Evolutionary conservation across 2,888 invertebrate species (phyloP).

Genomic region (Leucophenga maculata): DNA sequence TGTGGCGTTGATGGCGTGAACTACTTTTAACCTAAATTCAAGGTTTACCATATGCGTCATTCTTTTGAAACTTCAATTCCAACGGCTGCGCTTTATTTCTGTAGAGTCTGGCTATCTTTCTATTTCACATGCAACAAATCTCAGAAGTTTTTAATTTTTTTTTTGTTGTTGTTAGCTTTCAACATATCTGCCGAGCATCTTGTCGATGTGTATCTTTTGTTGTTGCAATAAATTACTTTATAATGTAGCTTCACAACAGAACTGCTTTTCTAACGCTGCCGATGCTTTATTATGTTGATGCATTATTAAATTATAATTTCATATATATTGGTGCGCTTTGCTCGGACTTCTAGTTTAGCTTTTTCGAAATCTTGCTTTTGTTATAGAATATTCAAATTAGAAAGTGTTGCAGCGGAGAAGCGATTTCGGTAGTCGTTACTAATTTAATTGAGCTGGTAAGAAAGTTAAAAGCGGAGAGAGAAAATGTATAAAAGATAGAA

Average conservation of each 20-base stretch:
- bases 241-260: conserved; percentile 7
- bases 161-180: conserved; percentile 16
- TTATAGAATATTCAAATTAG: not conserved
- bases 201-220: conserved; percentile 19
- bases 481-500: not conserved
- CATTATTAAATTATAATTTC: conserved; percentile 23
- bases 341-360: too few relatives aligned
- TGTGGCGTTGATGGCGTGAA: conserved; percentile 27
- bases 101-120: not conserved
- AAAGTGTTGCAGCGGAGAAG: conserved; percentile 7
- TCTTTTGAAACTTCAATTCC: not conserved
- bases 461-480: not conserved
- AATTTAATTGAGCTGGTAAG: conserved; percentile 12
- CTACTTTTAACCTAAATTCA: conserved; percentile 24
- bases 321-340: conserved; percentile 2
- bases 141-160: not conserved
- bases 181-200: not conserved
- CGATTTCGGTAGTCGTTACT: conserved; percentile 7
- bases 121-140: too few relatives aligned
- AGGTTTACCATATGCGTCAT: conserved; percentile 19
- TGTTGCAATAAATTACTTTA: conserved; percentile 20
- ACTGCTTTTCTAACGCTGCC: not conserved
- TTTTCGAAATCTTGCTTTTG: too few relatives aligned
- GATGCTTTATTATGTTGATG: not conserved
- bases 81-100: not conserved